Conservation (phyloP, 2,113 vertebrate genomes). For the Empidonax alnorum region DNA sequence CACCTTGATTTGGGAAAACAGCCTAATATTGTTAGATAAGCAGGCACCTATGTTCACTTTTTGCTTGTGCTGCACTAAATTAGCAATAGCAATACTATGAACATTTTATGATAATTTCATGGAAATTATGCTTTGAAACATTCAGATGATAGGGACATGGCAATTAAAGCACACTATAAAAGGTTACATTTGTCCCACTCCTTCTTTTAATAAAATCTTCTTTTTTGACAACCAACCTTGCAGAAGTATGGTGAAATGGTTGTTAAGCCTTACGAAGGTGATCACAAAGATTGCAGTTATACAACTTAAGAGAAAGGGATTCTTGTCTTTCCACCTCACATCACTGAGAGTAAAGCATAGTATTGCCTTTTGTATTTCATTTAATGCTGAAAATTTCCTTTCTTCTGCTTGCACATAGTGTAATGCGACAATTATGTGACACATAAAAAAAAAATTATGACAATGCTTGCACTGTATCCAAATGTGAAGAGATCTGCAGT, state of each 20-base stretch:
- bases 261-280: neutral
- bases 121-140: neutral
- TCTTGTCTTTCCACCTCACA: neutral
- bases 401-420: neutral
- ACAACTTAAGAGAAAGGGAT: neutral
- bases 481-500: constrained; percentile 32
- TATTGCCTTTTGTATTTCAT: neutral
- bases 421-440: neutral
- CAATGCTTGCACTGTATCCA: constrained; percentile 24
- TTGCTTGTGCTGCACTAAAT: neutral
- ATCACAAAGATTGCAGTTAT: neutral
- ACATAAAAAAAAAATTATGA: constrained; percentile 35
- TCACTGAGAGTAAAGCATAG: neutral
- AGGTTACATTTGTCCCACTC: neutral
- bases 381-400: constrained; percentile 9
- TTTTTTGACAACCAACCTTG: neutral
- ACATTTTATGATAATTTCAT: neutral
- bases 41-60: neutral
- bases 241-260: neutral
- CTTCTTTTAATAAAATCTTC: neutral
- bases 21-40: neutral
- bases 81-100: neutral
- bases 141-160: neutral
- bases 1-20: neutral
- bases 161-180: neutral